Percentiles rank a stretch among this genome's conserved stretches.
Evolutionary conservation across 1,140 invertebrate species (phyloP).

Genomic region (Apocrypta bakeri): DNA sequence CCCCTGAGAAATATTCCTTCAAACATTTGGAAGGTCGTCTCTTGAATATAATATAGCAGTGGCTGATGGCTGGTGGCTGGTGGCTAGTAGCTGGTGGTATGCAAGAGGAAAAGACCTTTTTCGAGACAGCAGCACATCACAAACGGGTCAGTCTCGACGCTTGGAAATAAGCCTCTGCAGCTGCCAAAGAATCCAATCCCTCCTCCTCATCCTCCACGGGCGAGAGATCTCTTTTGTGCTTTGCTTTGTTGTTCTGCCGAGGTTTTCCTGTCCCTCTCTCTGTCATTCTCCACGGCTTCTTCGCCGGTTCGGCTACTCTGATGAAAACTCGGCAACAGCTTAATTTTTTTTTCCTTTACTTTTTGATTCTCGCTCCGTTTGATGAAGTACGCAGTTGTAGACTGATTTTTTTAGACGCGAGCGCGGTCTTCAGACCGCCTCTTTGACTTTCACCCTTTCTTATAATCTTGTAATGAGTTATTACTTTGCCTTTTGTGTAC

Average conservation of each 20-base stretch:
- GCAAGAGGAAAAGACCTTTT: not conserved
- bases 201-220: not conserved
- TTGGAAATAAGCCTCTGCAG: slow-evolving; percentile 19
- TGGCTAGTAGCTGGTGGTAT: too few species aligned
- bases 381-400: not conserved
- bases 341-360: not conserved
- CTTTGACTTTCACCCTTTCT: not conserved
- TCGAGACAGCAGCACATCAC: not conserved
- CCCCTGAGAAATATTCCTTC: not conserved
- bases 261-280: not conserved
- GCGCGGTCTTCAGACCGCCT: not conserved
- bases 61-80: too few species aligned
- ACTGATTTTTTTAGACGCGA: not conserved
- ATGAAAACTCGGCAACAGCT: not conserved
- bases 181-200: slow-evolving; percentile 35
- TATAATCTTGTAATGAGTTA: not conserved
- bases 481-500: too few species aligned
- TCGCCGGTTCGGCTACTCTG: not conserved
- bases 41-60: not conserved
- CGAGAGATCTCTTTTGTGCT: slow-evolving; percentile 29
- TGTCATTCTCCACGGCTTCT: not conserved
- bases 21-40: not conserved
- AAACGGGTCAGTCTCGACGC: slow-evolving; percentile 8
- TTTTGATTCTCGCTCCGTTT: not conserved
- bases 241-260: not conserved